These are phyloP conservation scores for Hypomesus transpacificus DNA, from an alignment of 2,113 vertebrate genomes.

Conservation along the genomic window DNA sequence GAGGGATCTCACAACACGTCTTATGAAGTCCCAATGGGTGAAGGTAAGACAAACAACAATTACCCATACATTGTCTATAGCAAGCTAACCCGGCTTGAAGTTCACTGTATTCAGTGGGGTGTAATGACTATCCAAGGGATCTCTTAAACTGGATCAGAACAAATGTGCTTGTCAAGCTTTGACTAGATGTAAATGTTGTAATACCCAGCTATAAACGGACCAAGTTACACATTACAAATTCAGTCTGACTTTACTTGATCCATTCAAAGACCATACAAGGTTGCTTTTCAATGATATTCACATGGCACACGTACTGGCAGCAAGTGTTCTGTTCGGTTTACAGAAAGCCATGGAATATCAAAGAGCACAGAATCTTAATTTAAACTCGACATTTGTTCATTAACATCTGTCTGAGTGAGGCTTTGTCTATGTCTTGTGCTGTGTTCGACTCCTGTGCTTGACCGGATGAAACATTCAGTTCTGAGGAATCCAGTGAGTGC, in stretches of 20 bases:
- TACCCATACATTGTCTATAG: background rate
- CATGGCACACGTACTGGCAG: no score
- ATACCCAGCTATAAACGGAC: background rate
- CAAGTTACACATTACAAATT: background rate
- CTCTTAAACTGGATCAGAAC: no score
- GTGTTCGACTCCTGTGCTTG: background rate
- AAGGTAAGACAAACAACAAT: constrained; percentile 46
- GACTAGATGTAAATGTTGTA: no score
- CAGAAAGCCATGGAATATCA: background rate
- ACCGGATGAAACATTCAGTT: background rate
- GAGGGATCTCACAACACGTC: constrained; percentile 45
- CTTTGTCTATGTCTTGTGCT: no score
- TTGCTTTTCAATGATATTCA: background rate
- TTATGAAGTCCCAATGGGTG: constrained; percentile 48
- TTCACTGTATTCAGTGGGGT: no score
- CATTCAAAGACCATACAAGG: background rate
- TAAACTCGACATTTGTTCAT: background rate
- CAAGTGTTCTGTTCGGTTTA: background rate
- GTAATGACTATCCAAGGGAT: no score
- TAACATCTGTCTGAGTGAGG: no score
- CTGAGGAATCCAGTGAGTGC: background rate
- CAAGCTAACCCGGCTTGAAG: no score
- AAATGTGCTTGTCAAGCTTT: background rate
- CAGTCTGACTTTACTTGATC: background rate
- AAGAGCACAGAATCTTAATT: background rate